Evolutionary conservation across 2,888 invertebrate species (phyloP), one percentile per base, ranked within the genome.

Genomic region (Phortica okadai): DNA sequence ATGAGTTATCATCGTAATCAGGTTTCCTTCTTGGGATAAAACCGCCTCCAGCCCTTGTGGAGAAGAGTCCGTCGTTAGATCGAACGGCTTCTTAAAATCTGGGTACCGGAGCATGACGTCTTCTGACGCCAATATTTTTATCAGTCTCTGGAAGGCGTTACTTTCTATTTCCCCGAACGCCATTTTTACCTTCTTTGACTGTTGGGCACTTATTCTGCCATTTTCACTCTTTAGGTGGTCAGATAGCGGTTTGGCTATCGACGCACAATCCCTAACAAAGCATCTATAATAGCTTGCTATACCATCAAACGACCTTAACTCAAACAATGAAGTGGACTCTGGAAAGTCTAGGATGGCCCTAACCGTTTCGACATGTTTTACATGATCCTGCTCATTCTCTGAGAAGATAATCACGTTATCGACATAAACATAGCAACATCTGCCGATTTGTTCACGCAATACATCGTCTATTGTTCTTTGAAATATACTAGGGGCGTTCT

Each of bases 401-500:
- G 7, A 90, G 72, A 82, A 90, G 90, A 74, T 66, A 25, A 74
- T 67, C 16, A 83, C 74, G 21, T 69, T 44, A 21, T 69, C 67
- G 14, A 66, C 42, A 66, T 66, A 66, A 42, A 66, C 66, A 44
- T 80, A 78, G 21, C 82, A 80, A 11, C 79, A 74, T 59, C 77
- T 81, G 6, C 80, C 78, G n/a, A 80, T 80, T n/a, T 78, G 76
- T 33, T 70, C 73, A 3, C 81, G 73, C 5, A 81, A 62, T 1
- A 82, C 78, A 54, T 83, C 82, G 69, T 83, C 81, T 14, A 81
- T 75, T 14, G 76, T 73, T 11, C 78, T 73, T 73, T 80, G 76
- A 74, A 92, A 91, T 0, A 90, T 90, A 1, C 88, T 87, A 0
- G 92, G 91, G 1, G n/a, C n/a, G n/a, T n/a, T n/a, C n/a, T n/a